These are phyloP conservation scores for Cavia porcellus DNA, from an alignment of 2,113 vertebrate genomes.

Conservation along the genomic window DNA sequence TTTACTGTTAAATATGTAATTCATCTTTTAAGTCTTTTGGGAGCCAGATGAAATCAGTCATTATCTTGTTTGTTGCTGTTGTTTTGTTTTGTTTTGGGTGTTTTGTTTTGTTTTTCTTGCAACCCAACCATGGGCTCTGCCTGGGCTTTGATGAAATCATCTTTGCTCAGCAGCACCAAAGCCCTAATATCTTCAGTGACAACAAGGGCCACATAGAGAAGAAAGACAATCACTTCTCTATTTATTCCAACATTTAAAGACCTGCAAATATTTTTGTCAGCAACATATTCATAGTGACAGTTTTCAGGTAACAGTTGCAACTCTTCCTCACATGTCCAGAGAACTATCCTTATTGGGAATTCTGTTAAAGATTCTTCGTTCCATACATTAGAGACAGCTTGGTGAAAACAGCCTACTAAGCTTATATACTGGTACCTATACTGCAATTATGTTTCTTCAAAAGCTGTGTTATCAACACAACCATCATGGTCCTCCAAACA, in stretches of 20 bases:
- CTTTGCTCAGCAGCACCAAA: conserved; percentile 33
- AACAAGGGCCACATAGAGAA: conserved; percentile 29
- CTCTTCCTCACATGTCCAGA: conserved; percentile 5
- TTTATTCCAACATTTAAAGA: conserved; percentile 22
- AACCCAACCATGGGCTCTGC: background rate
- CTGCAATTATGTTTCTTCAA: background rate
- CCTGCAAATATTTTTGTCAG: conserved; percentile 29
- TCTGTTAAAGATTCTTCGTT: background rate
- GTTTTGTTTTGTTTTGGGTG: no score
- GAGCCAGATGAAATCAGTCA: background rate
- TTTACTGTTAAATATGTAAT: background rate
- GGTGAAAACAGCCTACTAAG: background rate
- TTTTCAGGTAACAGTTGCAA: background rate
- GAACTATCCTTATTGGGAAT: background rate
- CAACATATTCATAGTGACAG: background rate
- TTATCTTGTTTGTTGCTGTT: background rate
- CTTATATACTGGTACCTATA: background rate
- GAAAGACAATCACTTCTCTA: background rate
- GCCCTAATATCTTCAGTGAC: conserved; percentile 26
- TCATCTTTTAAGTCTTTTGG: background rate
- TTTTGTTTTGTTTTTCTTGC: background rate
- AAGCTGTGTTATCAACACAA: background rate
- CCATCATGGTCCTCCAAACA: background rate
- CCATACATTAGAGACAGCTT: background rate
- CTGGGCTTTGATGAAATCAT: conserved; percentile 53